A percentile compares a stretch with the other conserved stretches of the same genome.
These are phyloP conservation scores for Hypercompe scribonia DNA, from an alignment of 2,888 invertebrate species.

Conservation along the genomic window DNA sequence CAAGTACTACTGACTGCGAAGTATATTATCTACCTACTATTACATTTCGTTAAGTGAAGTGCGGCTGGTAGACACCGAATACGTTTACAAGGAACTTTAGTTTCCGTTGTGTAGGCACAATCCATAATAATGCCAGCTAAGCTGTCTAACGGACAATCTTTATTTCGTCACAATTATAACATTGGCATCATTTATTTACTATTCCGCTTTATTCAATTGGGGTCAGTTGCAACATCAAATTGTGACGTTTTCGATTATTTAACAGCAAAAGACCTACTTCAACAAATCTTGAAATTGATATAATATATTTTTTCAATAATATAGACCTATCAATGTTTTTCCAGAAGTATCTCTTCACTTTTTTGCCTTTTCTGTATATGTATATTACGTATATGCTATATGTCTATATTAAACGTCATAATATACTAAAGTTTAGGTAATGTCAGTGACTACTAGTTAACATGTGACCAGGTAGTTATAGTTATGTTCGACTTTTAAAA, in stretches of 20 bases:
- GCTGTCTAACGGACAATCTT: constrained; percentile 50
- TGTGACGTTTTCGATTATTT: constrained; percentile 21
- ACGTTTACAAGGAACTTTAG: constrained; percentile 45
- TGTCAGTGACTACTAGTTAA: too few species aligned
- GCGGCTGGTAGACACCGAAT: constrained; percentile 35
- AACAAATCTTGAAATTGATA: neutral
- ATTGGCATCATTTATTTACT: constrained; percentile 68
- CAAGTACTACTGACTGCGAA: constrained; percentile 1
- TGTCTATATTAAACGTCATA: too few species aligned
- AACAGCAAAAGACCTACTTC: constrained; percentile 4
- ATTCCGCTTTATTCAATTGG: constrained; percentile 64
- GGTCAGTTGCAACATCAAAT: constrained; percentile 65
- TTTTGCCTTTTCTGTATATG: neutral
- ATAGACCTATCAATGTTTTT: neutral
- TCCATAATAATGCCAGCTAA: constrained; percentile 48
- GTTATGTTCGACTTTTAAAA: too few species aligned
- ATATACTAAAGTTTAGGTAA: too few species aligned
- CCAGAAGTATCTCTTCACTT: neutral
- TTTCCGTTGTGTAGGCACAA: constrained; percentile 49
- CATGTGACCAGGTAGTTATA: too few species aligned
- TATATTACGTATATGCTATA: neutral
- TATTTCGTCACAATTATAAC: constrained; percentile 64
- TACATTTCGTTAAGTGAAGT: constrained; percentile 33
- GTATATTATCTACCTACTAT: constrained; percentile 19
- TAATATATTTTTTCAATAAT: neutral